Base-by-base conservation (phyloP, 2,888 invertebrate genomes). In the Parochlus steinenii region DNA sequence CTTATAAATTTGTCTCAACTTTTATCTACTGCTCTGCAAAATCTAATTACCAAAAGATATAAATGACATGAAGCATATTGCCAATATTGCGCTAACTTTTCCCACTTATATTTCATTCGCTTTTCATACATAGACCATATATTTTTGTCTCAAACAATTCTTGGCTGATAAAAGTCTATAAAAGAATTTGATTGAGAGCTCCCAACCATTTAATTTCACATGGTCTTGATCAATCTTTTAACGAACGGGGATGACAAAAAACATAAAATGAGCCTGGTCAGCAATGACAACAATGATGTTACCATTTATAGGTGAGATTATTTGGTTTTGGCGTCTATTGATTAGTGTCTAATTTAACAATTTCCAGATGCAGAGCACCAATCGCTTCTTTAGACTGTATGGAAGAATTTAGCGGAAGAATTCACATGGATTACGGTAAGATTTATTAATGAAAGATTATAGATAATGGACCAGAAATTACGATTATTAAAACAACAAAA, bases 361-460 rank as follows among this genome's bases (percentile, higher is more conserved):
- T 20, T 20, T 30, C 16, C 63, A 78, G 86, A 72, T 86, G 83
- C 69, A 77, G 86, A 54, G 86, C 86, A 48, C 86, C 86, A 48
- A 86, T 86, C 62, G 86, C 86, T 48, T 86, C 85, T 54, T 67
- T 86, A 57, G 86, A 87, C 69, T 87, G 86, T 63, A 86, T 87
- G 85, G 86, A 86, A 67, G 87, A 86, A 66, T 83, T 86, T 66
- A 82, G 81, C 61, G 79, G 67, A 51, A 61, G 63, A 46, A 64
- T 64, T 49, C 60, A 58, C 51, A 57, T 60, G 54, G 59, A 59
- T 58, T 59, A 60, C 55, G 59, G 58, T 62, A 60, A 40, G 18
- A 31, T 22, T 18, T 24, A 12, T 12, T 14, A 26, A 3, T 5
- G 19, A 18, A 29, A 29, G 17, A n/a, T 11, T 16, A 5, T 20